Percentiles rank a stretch among this genome's conserved stretches.
phyloP scores from a whole-genome alignment of 1,140 invertebrate species.

The Arion vulgaris region DNA sequence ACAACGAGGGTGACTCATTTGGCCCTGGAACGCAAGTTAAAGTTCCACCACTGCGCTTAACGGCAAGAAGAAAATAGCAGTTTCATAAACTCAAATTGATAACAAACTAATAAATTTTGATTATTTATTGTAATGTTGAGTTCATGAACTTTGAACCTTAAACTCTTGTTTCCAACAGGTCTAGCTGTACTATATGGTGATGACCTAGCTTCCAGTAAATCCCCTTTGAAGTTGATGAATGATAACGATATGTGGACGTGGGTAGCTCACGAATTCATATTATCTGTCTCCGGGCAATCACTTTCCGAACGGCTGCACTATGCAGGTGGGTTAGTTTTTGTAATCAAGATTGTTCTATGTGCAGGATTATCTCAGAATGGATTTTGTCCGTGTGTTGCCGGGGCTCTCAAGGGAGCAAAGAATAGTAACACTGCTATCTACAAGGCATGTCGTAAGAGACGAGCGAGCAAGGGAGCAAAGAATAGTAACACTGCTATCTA shows the following conservation, averaged over 20 bases:
- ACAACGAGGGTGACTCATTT: no score
- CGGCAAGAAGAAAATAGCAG: no score
- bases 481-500: no score
- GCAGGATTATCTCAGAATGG: not conserved
- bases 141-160: not conserved
- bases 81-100: no score
- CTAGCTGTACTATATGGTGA: conserved; percentile 27
- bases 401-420: no score
- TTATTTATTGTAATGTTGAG: not conserved
- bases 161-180: conserved; percentile 8
- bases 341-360: not conserved
- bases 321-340: not conserved
- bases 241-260: conserved; percentile 29
- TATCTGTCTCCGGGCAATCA: not conserved
- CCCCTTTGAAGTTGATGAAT: conserved; percentile 2
- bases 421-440: no score
- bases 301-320: not conserved
- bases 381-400: no score
- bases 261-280: conserved; percentile 19
- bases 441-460: no score
- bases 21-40: no score
- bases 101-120: no score
- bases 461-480: no score
- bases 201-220: not conserved
- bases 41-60: no score